Conservation (phyloP, 2,888 invertebrate species). For the Rotaria macrura region DNA sequence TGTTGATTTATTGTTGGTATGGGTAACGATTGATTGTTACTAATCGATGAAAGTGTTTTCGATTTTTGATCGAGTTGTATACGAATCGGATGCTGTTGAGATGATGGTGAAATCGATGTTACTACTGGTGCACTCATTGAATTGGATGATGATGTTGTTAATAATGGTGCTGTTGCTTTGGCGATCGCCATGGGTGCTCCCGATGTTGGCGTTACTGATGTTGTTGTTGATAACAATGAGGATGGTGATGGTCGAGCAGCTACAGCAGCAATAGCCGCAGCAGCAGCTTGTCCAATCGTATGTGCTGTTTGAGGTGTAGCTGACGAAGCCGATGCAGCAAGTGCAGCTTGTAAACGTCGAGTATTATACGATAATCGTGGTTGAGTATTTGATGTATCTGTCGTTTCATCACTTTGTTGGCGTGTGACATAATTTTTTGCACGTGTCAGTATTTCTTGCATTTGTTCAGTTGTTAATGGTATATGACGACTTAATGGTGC, state of each 20-base stretch:
- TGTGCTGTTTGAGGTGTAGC: neutral
- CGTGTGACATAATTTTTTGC: slow-evolving; percentile 11
- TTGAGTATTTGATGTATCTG: neutral
- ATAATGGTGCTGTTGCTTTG: neutral
- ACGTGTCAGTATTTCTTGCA: slow-evolving; percentile 13
- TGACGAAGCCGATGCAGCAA: neutral
- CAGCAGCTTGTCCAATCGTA: neutral
- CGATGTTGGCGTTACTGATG: neutral
- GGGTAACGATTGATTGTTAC: neutral
- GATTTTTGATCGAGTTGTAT: slow-evolving; percentile 14
- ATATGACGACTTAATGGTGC: neutral
- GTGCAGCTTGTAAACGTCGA: neutral
- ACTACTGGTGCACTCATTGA: neutral
- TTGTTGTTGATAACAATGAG: too few relatives aligned
- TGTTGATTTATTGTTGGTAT: neutral
- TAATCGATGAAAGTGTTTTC: neutral
- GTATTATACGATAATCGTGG: neutral
- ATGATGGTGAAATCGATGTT: neutral
- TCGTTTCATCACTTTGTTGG: neutral
- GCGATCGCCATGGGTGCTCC: neutral
- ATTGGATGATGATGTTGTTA: neutral
- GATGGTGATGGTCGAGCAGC: neutral
- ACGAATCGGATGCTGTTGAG: neutral
- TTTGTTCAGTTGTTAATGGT: slow-evolving; percentile 18
- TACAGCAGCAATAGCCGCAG: neutral